These are phyloP conservation scores for Mesorhabditis belari DNA, from an alignment of 2,888 invertebrate genomes.

Conservation along the genomic window DNA sequence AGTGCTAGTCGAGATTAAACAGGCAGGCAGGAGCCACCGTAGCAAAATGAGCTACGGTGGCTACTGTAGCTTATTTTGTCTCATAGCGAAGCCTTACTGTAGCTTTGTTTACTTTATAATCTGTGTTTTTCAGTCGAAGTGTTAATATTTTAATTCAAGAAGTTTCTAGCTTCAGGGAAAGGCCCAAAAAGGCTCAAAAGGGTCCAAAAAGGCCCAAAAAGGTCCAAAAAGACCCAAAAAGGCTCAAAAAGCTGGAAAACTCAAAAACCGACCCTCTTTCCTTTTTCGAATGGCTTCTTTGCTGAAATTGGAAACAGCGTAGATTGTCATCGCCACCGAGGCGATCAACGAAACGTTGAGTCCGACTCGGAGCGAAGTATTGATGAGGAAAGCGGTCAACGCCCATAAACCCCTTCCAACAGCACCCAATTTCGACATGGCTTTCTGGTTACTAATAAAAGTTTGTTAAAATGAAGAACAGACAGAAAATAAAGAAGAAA, in stretches of 20 bases:
- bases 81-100: no score
- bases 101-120: not conserved
- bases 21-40: no score
- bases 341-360: conserved; percentile 28
- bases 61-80: no score
- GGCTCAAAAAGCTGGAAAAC: no score
- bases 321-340: conserved; percentile 38
- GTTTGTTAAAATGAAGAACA: no score
- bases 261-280: conserved; percentile 33
- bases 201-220: no score
- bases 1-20: no score
- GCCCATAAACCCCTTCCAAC: conserved; percentile 35
- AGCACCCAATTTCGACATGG: conserved; percentile 42
- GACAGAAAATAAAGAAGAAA: not conserved
- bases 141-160: not conserved
- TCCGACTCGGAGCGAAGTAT: conserved; percentile 23
- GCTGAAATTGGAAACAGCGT: conserved; percentile 35
- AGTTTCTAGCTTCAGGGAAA: no score
- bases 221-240: no score
- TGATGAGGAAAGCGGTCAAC: conserved; percentile 30
- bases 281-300: conserved; percentile 27
- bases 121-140: not conserved
- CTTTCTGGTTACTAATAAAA: not conserved
- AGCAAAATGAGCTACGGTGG: no score
- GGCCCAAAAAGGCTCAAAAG: no score